Conservation (phyloP, 2,113 vertebrate genomes). For the Brienomyrus brachyistius region DNA sequence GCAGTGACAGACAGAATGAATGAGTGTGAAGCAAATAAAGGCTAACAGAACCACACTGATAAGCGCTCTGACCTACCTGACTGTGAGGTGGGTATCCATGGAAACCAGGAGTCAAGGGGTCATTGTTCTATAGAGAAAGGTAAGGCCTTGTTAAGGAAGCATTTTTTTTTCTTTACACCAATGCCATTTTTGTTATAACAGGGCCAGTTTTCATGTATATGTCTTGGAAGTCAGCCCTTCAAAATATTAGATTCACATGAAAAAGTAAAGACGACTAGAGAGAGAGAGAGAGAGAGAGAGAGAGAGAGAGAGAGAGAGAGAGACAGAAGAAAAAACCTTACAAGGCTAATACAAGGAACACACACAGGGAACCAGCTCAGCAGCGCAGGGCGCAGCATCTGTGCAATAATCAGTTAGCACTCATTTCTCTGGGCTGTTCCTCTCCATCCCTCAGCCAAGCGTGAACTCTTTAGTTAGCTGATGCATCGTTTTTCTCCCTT, state of each 20-base stretch:
- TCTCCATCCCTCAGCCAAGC: not conserved
- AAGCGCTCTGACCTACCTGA: slow-evolving; percentile 51
- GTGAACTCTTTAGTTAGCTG: not conserved
- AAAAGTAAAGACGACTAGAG: not conserved
- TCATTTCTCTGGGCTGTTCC: not conserved
- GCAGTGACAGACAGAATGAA: not conserved
- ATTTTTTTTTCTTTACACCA: not conserved
- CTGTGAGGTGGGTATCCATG: slow-evolving; percentile 61
- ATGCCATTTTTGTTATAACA: not conserved
- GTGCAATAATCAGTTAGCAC: too few species aligned
- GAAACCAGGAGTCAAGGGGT: slow-evolving; percentile 64
- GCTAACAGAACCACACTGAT: slow-evolving; percentile 30
- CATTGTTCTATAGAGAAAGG: slow-evolving; percentile 59
- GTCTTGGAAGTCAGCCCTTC: not conserved
- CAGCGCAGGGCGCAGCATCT: not conserved
- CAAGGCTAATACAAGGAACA: not conserved
- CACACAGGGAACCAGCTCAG: not conserved
- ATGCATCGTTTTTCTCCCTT: not conserved
- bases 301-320: not conserved
- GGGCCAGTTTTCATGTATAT: not conserved
- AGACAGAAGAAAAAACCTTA: not conserved
- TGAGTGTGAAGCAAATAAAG: not conserved
- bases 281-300: not conserved
- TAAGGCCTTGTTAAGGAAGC: not conserved
- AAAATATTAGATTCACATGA: not conserved